Evolutionary conservation across 2,888 invertebrate species (phyloP).

Genomic region (Microctonus aethiopoides): DNA sequence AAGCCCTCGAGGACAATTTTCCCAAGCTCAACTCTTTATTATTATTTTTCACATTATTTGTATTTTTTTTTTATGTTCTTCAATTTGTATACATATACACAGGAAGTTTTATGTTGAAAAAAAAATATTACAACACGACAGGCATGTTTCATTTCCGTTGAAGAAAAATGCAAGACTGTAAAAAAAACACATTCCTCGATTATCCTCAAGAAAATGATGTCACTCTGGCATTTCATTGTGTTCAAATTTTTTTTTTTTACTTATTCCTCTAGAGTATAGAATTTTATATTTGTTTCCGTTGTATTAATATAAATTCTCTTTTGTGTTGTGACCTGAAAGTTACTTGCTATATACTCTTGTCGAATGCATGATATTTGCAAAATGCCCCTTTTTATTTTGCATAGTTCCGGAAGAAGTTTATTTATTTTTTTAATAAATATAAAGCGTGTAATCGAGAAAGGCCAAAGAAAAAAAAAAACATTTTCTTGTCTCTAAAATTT

Average conservation of each 20-base stretch:
- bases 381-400: too few relatives aligned
- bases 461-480: neutral
- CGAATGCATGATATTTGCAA: neutral
- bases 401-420: too few relatives aligned
- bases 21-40: too few relatives aligned
- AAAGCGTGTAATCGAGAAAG: neutral
- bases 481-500: neutral
- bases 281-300: neutral
- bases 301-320: neutral
- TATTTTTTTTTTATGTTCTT: neutral
- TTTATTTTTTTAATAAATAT: neutral
- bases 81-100: too few relatives aligned
- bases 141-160: too few relatives aligned
- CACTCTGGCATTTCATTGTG: neutral
- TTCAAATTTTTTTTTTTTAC: neutral
- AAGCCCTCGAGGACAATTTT: too few relatives aligned
- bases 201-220: neutral
- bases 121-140: too few relatives aligned
- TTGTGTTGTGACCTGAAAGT: neutral
- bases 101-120: too few relatives aligned
- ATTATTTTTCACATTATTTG: neutral
- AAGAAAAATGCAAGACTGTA: too few relatives aligned
- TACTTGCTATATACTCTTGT: too few relatives aligned
- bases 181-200: too few relatives aligned
- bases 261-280: neutral